phyloP scores from a whole-genome alignment of 2,113 vertebrate genomes.

The Picathartes gymnocephalus region DNA sequence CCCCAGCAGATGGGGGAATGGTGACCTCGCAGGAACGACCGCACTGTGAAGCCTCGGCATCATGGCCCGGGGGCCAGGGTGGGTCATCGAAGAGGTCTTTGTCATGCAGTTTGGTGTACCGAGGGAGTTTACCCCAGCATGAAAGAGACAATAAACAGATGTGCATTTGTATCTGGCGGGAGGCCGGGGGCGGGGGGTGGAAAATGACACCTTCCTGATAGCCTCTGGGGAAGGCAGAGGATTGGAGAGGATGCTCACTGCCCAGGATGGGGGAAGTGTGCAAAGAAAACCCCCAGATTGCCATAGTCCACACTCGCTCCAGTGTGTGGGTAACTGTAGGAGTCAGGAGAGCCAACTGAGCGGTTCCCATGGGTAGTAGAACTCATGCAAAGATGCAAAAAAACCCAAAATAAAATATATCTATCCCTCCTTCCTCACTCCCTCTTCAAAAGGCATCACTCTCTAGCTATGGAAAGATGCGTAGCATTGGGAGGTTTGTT shows the following conservation, averaged over 20 bases:
- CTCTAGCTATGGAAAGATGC: not conserved
- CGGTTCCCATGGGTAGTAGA: not conserved
- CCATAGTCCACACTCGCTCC: rapidly evolving
- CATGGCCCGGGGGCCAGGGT: rapidly evolving
- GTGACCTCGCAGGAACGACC: not conserved
- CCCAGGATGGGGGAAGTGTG: not conserved
- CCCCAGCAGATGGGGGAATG: not conserved
- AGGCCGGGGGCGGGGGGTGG: too few species aligned
- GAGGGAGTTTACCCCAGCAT: not conserved
- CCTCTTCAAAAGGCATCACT: not conserved
- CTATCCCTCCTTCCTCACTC: not conserved
- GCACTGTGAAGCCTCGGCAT: not conserved
- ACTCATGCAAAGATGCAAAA: not conserved
- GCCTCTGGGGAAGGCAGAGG: not conserved
- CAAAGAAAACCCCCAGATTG: not conserved
- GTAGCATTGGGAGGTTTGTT: not conserved
- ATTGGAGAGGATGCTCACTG: not conserved
- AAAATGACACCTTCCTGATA: not conserved
- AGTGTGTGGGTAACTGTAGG: not conserved
- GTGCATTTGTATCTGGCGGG: not conserved
- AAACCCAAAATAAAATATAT: rapidly evolving
- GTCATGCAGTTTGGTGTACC: not conserved
- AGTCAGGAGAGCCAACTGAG: not conserved
- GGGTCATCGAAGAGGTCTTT: rapidly evolving
- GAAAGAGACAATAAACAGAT: not conserved